Percentiles rank a stretch among this genome's conserved stretches.
These are phyloP conservation scores for Porites lobata DNA, from an alignment of 92 coral and sea anemone species.

Conservation along the genomic window DNA sequence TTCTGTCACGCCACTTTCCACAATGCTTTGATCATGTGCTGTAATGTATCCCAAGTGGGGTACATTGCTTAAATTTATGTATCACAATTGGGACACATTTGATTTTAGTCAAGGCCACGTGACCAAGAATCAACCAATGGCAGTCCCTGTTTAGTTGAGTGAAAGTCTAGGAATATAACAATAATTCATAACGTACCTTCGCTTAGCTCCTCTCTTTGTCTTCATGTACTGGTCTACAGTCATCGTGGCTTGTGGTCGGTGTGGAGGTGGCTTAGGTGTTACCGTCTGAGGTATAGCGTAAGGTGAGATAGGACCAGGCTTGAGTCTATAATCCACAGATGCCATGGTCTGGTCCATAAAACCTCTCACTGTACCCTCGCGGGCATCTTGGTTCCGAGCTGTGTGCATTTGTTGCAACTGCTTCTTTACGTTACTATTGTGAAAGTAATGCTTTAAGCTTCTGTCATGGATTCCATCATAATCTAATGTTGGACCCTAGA, in stretches of 20 bases:
- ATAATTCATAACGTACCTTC: slow-evolving; percentile 60
- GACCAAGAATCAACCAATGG: neutral
- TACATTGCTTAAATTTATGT: too few species aligned
- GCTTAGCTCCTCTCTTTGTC: slow-evolving; percentile 85
- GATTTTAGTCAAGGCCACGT: too few species aligned
- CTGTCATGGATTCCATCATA: slow-evolving; percentile 98
- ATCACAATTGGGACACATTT: too few species aligned
- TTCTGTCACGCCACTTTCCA: too few species aligned
- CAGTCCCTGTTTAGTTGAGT: neutral
- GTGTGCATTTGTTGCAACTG: slow-evolving; percentile 90
- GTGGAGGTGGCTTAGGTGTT: slow-evolving; percentile 76
- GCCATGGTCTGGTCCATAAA: slow-evolving; percentile 93
- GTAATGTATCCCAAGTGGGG: too few species aligned
- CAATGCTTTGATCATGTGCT: too few species aligned
- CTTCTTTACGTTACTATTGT: slow-evolving; percentile 70
- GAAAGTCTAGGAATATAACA: neutral
- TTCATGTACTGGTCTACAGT: slow-evolving; percentile 93
- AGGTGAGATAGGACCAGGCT: slow-evolving; percentile 90
- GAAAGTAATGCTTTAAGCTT: slow-evolving; percentile 94
- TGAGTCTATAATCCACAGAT: slow-evolving; percentile 84
- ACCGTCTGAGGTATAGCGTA: slow-evolving; percentile 81
- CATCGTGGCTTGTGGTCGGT: slow-evolving; percentile 88
- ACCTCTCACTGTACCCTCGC: slow-evolving; percentile 80
- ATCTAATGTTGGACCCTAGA: slow-evolving; percentile 94
- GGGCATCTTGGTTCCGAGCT: slow-evolving; percentile 53